phyloP scores from a whole-genome alignment of 2,113 vertebrate species.

The Alces alces region DNA sequence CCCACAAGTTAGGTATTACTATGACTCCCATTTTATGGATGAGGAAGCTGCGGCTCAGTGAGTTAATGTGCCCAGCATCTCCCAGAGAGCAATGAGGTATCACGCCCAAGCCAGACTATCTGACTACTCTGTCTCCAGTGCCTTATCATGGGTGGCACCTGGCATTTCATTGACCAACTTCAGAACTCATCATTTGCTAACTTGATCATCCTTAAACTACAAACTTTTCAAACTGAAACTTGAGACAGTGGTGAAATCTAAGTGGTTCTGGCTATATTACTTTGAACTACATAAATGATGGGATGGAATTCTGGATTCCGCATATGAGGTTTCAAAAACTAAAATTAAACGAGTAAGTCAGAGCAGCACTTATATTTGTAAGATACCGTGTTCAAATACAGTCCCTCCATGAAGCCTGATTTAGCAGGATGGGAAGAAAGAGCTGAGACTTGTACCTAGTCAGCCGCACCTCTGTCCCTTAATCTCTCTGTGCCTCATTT shows the following conservation, averaged over 20 bases:
- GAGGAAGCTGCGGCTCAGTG: background rate
- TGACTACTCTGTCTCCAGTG: background rate
- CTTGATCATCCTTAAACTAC: background rate
- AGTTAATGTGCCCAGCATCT: background rate
- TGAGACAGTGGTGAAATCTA: background rate
- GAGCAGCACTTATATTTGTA: background rate
- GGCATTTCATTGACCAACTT: background rate
- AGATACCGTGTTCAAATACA: accelerated
- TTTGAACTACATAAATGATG: background rate
- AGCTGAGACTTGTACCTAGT: background rate
- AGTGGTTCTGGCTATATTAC: background rate
- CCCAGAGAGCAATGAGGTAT: background rate
- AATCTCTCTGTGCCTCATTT: background rate
- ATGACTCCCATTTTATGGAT: background rate
- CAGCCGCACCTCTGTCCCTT: too few relatives aligned
- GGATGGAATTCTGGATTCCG: background rate
- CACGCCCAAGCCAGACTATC: accelerated
- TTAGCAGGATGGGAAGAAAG: too few relatives aligned
- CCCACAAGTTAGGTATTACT: background rate
- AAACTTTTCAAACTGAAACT: background rate
- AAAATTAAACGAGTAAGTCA: background rate
- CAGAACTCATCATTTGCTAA: background rate
- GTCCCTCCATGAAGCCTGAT: accelerated
- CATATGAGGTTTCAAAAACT: background rate
- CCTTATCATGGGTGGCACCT: background rate